Conservation (phyloP, 2,888 invertebrate genomes). For the Agriopis marginaria region DNA sequence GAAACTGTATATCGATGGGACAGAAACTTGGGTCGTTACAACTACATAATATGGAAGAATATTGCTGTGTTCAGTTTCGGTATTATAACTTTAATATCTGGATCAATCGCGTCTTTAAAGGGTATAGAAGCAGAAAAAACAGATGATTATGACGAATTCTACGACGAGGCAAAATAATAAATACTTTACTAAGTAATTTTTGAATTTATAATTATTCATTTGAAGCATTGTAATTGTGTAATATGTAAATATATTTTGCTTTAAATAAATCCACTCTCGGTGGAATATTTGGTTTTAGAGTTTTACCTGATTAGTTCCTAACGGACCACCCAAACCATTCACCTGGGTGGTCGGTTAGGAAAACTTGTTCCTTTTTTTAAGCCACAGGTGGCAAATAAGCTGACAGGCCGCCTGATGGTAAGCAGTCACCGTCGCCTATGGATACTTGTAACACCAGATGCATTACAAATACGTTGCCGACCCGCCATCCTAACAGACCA, state of each 20-base stretch:
- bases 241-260: background rate
- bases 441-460: too few species aligned
- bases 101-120: conserved; percentile 60
- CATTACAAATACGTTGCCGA: too few species aligned
- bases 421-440: too few species aligned
- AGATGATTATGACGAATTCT: background rate
- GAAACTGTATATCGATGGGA: conserved; percentile 91
- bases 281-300: too few species aligned
- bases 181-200: background rate
- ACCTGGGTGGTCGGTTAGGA: too few species aligned
- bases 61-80: conserved; percentile 69
- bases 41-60: conserved; percentile 90
- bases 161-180: background rate
- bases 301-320: too few species aligned
- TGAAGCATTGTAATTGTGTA: background rate
- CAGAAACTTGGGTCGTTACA: conserved; percentile 87
- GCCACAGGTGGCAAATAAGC: too few species aligned
- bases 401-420: too few species aligned
- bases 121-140: background rate
- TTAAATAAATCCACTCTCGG: background rate
- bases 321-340: too few species aligned
- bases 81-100: conserved; percentile 69
- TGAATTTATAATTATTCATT: background rate
- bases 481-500: too few species aligned
- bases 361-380: too few species aligned